Percentiles rank a stretch among this genome's conserved stretches.
Evolutionary conservation across 1,140 invertebrate genomes (phyloP).

Genomic region (Drosophila bifasciata): DNA sequence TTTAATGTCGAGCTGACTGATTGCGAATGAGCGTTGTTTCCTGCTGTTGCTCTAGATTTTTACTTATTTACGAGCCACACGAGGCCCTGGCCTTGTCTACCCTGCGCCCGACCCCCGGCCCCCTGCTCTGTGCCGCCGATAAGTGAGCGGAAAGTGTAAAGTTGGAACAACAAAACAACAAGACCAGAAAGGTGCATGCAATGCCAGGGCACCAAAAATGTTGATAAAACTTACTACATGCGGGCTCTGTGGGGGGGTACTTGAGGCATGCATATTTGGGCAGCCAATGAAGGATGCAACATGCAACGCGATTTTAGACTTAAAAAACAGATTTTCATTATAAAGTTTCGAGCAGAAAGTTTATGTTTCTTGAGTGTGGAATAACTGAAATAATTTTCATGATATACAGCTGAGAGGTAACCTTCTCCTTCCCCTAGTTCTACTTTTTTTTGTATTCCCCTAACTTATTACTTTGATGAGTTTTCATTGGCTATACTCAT

Average conservation of each 20-base stretch:
- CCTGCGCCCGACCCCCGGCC: too few relatives aligned
- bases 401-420: not conserved
- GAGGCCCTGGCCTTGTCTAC: slow-evolving; percentile 20
- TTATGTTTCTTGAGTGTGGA: too few relatives aligned
- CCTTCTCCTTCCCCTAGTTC: too few relatives aligned
- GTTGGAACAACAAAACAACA: not conserved
- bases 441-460: slow-evolving; percentile 54
- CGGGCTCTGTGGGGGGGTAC: not conserved
- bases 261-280: slow-evolving; percentile 5
- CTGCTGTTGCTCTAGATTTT: slow-evolving; percentile 9
- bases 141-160: slow-evolving; percentile 30
- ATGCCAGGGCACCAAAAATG: slow-evolving; percentile 16
- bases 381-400: too few relatives aligned
- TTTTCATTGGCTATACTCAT: slow-evolving; percentile 52
- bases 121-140: slow-evolving; percentile 16
- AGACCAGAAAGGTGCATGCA: slow-evolving; percentile 31
- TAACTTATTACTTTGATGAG: slow-evolving; percentile 63
- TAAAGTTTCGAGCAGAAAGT: too few relatives aligned
- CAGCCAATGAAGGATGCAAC: slow-evolving; percentile 22
- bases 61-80: slow-evolving; percentile 42
- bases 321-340: too few relatives aligned
- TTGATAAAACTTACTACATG: slow-evolving; percentile 10
- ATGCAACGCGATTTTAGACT: too few relatives aligned
- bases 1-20: slow-evolving; percentile 32
- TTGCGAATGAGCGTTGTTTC: slow-evolving; percentile 42